These are phyloP conservation scores for Carpatolechia fugitivella DNA, from an alignment of 2,888 invertebrate genomes.

Conservation along the genomic window DNA sequence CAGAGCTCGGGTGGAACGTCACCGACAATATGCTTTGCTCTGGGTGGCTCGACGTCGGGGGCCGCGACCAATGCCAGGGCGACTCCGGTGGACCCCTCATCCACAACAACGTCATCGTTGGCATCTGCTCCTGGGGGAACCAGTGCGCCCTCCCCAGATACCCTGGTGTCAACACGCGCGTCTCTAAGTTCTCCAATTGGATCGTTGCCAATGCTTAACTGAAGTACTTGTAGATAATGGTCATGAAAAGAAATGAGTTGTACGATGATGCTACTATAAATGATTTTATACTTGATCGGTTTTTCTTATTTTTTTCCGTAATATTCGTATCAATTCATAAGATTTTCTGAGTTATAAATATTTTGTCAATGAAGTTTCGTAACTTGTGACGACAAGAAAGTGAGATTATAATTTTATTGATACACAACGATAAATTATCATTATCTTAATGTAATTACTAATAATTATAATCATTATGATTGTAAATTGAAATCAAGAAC, in stretches of 20 bases:
- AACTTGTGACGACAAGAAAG: too few relatives aligned
- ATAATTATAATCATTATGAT: background rate
- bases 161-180: constrained; percentile 50
- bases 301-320: background rate
- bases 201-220: constrained; percentile 36
- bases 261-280: too few relatives aligned
- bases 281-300: background rate
- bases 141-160: constrained; percentile 36
- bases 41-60: constrained; percentile 49
- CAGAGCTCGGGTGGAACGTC: constrained; percentile 29
- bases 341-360: too few relatives aligned
- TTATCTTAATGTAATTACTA: background rate
- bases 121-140: constrained; percentile 45
- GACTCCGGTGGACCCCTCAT: constrained; percentile 53
- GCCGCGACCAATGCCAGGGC: constrained; percentile 58
- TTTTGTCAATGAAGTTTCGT: too few relatives aligned
- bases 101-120: constrained; percentile 44
- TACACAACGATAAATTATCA: background rate
- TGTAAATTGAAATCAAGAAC: background rate
- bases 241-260: too few relatives aligned
- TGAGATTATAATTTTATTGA: background rate
- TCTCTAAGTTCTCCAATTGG: constrained; percentile 43
- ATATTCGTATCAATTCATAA: too few relatives aligned
- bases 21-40: constrained; percentile 45
- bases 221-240: too few relatives aligned